Base-by-base conservation (phyloP, 2,113 vertebrate genomes). In the Cepphus grylle region DNA sequence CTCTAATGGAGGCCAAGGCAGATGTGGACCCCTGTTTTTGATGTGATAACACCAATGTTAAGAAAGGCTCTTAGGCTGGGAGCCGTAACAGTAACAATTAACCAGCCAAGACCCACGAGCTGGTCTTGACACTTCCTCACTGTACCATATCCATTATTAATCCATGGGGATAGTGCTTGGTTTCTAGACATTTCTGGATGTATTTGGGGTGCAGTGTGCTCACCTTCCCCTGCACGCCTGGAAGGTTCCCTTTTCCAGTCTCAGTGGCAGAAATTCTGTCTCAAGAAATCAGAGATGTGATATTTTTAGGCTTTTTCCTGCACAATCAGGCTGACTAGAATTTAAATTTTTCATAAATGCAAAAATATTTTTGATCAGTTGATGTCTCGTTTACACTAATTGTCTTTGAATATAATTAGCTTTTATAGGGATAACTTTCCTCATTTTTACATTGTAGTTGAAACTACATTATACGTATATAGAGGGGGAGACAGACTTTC, bases 361-460 rank as follows among this genome's bases (percentile, higher is more conserved):
- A 83, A 87, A 94, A 86, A 88, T 87, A 52, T 69, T 96, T 94
- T 93, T 85, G 69, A 88, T 94, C 47, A 76, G 62, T 87, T 90
- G 69, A 76, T 22, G 13, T 62, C 87, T 95, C 4, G 0, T 78
- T 94, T 93, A 87, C 52, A 91, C 52, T 91, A 86, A 91, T 22
- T 22, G 8, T 67, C 69, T 94, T 78, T 79, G 72, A 93, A 74
- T 66, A 81, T 78, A 82, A 88, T 85, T 81, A 88, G 66, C 55
- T 94, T 94, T 90, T 81, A 42, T 21, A 78, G 26, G 9, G 25
- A 81, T 85, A 96, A 81, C 36, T 69, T 88, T 66, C 15, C 50
- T 82, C n/a, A 74, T 53, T 96, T 91, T 96, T n/a, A 85, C 94
- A 66, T 45, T 88, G 30, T 30, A 74, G 56, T 15, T 83, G 67